These are phyloP conservation scores for Apolygus lucorum DNA, from an alignment of 1,140 invertebrate species.

Conservation along the genomic window DNA sequence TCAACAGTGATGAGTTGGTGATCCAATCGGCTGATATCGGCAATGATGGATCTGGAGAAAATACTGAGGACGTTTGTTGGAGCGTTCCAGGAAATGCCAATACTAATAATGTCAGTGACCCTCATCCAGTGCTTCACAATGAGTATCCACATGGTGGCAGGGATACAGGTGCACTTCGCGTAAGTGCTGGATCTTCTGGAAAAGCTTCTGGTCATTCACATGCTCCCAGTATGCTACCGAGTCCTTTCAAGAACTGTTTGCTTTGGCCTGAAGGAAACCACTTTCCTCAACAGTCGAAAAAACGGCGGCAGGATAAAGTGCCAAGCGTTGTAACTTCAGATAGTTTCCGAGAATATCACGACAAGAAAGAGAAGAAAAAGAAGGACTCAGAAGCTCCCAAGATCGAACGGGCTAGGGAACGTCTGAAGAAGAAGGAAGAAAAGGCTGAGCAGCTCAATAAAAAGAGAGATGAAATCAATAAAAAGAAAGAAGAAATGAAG, in stretches of 20 bases:
- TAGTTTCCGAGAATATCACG: too few relatives aligned
- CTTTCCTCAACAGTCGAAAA: constrained; percentile 12
- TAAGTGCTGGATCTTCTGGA: constrained; percentile 15
- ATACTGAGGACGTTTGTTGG: constrained; percentile 12
- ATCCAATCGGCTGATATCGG: constrained; percentile 10
- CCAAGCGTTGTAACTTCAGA: too few relatives aligned
- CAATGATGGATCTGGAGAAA: constrained; percentile 16
- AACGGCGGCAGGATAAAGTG: constrained; percentile 10
- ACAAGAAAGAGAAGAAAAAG: not conserved
- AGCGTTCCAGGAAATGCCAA: constrained; percentile 14
- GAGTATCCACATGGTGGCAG: constrained; percentile 12
- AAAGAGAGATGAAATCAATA: too few relatives aligned
- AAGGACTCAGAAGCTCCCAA: too few relatives aligned
- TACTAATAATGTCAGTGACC: constrained; percentile 10
- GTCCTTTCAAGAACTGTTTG: constrained; percentile 15
- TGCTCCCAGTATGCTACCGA: constrained; percentile 14
- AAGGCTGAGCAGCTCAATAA: too few relatives aligned
- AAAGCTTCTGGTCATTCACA: constrained; percentile 7
- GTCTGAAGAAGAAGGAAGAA: too few relatives aligned
- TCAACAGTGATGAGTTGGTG: constrained; percentile 15
- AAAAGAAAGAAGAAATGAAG: not conserved
- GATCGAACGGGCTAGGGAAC: too few relatives aligned
- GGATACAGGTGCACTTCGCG: constrained; percentile 8
- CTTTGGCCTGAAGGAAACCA: constrained; percentile 10
- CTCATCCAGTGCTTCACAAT: constrained; percentile 16